Conservation (phyloP, 2,797 vertebrate species). For the Zalophus californianus region DNA sequence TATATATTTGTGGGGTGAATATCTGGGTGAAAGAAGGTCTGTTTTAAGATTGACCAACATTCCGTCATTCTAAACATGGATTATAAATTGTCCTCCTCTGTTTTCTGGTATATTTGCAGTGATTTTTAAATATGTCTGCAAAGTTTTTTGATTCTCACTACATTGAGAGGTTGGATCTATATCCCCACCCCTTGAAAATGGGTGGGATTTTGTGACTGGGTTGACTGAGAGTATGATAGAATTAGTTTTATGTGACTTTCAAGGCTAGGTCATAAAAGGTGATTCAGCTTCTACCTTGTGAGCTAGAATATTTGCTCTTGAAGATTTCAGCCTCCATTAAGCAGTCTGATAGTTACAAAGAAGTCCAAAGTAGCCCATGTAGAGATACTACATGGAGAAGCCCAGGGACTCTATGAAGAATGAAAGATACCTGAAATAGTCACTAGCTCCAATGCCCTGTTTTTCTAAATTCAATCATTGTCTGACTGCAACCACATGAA, state of each 20-base stretch:
- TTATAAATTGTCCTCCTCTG: not conserved
- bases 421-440: not conserved
- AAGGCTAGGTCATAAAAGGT: not conserved
- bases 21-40: not conserved
- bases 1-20: not conserved
- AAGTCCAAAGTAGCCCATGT: not conserved
- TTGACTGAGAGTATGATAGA: not conserved
- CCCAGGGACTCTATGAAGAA: not conserved
- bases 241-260: slow-evolving; percentile 1
- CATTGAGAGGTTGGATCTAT: not conserved
- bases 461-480: not conserved
- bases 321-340: not conserved
- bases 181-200: not conserved
- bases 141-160: not conserved
- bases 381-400: not conserved
- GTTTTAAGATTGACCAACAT: not conserved
- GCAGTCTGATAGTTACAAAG: not conserved
- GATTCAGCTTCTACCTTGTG: not conserved
- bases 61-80: not conserved
- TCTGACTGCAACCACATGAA: not conserved
- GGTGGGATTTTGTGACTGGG: not conserved
- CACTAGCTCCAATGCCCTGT: not conserved
- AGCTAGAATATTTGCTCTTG: not conserved
- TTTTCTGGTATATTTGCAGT: not conserved
- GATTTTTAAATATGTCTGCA: not conserved